Conservation (phyloP, 2,888 invertebrate genomes). For the Hylaea fasciaria region DNA sequence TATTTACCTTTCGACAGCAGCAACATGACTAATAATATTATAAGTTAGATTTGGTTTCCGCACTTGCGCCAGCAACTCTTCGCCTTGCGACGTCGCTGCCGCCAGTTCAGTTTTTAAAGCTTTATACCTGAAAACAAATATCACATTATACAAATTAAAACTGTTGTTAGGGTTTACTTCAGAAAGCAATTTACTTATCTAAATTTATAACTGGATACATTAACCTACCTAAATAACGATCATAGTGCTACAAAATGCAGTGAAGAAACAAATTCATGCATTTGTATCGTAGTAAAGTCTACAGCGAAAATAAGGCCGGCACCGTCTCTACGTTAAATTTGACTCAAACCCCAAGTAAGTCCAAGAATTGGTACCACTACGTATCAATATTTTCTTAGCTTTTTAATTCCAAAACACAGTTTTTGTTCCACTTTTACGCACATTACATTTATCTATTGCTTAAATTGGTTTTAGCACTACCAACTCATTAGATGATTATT, state of each 20-base stretch:
- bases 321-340: too few species aligned
- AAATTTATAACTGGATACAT: background rate
- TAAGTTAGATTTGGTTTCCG: slow-evolving; percentile 88
- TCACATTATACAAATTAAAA: slow-evolving; percentile 20
- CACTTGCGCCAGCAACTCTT: slow-evolving; percentile 91
- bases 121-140: slow-evolving; percentile 82
- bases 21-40: slow-evolving; percentile 92
- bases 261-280: too few species aligned
- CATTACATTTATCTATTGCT: background rate
- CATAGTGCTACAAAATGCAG: too few species aligned
- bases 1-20: slow-evolving; percentile 94
- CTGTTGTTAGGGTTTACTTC: too few species aligned
- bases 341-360: too few species aligned
- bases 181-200: too few species aligned
- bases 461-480: slow-evolving; percentile 8
- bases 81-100: slow-evolving; percentile 95
- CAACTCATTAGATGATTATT: slow-evolving; percentile 4
- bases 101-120: slow-evolving; percentile 93
- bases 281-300: too few species aligned
- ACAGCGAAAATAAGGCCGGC: too few species aligned
- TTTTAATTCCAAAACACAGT: slow-evolving; percentile 10
- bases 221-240: background rate
- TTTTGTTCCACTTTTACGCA: slow-evolving; percentile 6
- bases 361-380: too few species aligned
- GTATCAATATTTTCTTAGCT: background rate